A percentile compares a stretch with the other conserved stretches of the same genome.
Conservation (phyloP, 2,113 vertebrate genomes). For the Tachysurus vachellii region DNA sequence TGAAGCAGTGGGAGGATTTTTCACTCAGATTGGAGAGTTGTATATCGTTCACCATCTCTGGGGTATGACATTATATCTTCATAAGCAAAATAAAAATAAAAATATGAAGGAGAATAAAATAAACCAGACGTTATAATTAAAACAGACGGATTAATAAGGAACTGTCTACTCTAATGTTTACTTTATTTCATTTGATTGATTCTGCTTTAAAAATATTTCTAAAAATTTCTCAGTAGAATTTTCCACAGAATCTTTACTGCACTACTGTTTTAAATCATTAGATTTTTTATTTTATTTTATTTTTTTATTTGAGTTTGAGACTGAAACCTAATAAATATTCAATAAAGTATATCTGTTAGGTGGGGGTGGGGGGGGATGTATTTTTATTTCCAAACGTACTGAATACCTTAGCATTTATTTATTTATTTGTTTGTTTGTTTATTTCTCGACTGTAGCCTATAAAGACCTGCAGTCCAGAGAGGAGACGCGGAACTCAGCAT, state of each 20-base stretch:
- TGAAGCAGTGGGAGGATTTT: slow-evolving; percentile 95
- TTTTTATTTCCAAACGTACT: no score
- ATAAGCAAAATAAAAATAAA: not conserved
- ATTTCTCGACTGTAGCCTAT: slow-evolving; percentile 76
- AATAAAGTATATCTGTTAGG: not conserved
- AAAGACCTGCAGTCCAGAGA: slow-evolving; percentile 86
- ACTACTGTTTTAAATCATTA: not conserved
- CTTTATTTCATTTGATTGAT: no score
- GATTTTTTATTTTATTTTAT: no score
- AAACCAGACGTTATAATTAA: not conserved
- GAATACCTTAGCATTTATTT: no score
- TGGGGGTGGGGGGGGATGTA: no score
- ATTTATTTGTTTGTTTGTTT: no score
- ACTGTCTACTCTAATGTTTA: no score
- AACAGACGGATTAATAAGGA: not conserved
- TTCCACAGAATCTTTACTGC: not conserved
- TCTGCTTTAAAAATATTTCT: not conserved
- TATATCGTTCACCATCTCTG: slow-evolving; percentile 96
- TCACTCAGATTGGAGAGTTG: slow-evolving; percentile 92
- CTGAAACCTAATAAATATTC: not conserved
- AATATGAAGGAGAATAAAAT: not conserved
- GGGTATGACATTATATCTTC: slow-evolving; percentile 75
- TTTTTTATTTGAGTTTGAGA: not conserved
- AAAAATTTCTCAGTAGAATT: not conserved
- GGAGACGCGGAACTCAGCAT: slow-evolving; percentile 89